Evolutionary conservation across 2,888 invertebrate species (phyloP), one percentile per base, ranked within the genome.

Genomic region (Synergus itoensis): DNA sequence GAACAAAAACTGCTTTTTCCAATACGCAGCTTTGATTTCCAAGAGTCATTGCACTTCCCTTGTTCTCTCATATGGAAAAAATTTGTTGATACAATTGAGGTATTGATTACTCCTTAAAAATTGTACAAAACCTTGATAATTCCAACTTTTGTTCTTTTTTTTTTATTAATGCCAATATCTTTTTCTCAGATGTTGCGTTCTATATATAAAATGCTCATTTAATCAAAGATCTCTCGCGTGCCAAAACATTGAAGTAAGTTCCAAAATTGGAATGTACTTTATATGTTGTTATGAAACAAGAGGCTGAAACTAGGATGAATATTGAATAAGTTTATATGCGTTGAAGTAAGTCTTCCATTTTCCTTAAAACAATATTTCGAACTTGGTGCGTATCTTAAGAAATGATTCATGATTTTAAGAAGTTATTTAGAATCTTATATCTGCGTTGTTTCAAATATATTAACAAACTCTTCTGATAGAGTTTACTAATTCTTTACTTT

Each of bases 281-380:
- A 57, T 57, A 18, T 28, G 28, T 28, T 28, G 43, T 67, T 7
- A 21, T 12, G 43, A 45, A 67, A 67, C 11, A 43, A 18, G 18
- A 67, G 21, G 21, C 67, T 67, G 21, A 45, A 45, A 14, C 14
- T 7, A 45, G 7, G 21, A 45, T 14, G 21, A 69, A 16, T 48
- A 41, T 40, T 41, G n/a, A 1, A 28, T 36, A 64, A 21, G 48
- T 53, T 53, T 53, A 21, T 14, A 18, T 45, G 14, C 67, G 45
- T 67, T 67, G 41, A 67, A 40, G 14, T 64, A n/a, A 43, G 65
- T 67, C 67, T 67, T 67, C 67, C 21, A 67, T 45, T 45, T 45
- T n/a, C n/a, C 65, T 67, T 12, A 12, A 45, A 67, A 67, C 1
- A 43, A 21, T 45, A 11, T 43, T 67, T 67, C 21, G 43, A 67